Base-by-base conservation (phyloP, 2,113 vertebrate species). In the Xenus cinereus region DNA sequence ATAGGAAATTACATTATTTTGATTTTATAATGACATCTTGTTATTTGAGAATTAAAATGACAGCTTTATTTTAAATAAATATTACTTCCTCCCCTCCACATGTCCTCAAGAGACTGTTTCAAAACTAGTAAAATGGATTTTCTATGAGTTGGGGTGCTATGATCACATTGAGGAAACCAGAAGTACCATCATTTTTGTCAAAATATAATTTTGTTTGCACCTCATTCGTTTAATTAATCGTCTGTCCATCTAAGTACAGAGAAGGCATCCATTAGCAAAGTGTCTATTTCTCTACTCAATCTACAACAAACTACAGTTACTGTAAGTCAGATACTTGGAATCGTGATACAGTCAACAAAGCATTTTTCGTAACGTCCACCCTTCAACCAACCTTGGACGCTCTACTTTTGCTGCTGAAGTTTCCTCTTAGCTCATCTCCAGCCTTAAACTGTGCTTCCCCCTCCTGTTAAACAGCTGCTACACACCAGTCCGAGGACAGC, bases 381-480 rank as follows among this genome's bases (percentile, higher is more conserved):
- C 63, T 92, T 92, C 32, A 68, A 41, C 10, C 75, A 74, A 83
- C 68, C 72, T 93, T 87, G 41, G 26, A 23, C 1, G 6, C 13
- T 66, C 8, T 30, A 50, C 10, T 16, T 71, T 67, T 84, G 18
- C 51, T 64, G 26, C 30, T 8, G 19, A 86, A 74, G 48, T 68
- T 68, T 80, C 15, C 45, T 72, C 48, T 45, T 81, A 87, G 32
- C 26, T 89, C 50, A 57, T 84, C 74, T 78, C 35, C 66, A 89
- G 43, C 67, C 69, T 89, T 90, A 96, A 87, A 30, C 41, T 62
- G 69, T 62, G 45, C 77, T 89, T 92, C 88, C 77, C 63, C 57
- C 86, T 92, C 73, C 88, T 87, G 77, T 78, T 87, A 91, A 95
- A 82, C 90, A 96, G 83, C 86, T 95, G 80, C 53, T 71, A 41